Evolutionary conservation across 2,888 invertebrate species (phyloP), one percentile per base, ranked within the genome.

Genomic region (Sphecodes monilicornis): DNA sequence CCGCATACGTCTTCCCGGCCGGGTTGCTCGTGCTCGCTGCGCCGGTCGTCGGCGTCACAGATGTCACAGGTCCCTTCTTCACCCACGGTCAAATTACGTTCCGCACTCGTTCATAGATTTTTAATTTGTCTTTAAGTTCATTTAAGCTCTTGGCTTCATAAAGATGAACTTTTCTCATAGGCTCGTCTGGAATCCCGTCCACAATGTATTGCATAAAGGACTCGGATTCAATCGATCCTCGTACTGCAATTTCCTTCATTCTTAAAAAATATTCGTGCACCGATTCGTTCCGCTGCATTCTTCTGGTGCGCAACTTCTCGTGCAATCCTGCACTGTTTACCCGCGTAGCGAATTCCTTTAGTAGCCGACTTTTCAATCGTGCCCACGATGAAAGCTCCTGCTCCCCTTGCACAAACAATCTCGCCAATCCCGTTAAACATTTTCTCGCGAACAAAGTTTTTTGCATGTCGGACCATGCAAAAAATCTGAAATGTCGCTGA

Each of bases 321-420:
- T 79, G 74, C 13, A 79, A 22, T 13, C 74, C n/a, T 4, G 70
- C 70, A 46, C 80, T 75, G 18, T 70, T 69, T 22, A 80, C 18
- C 5, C 29, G 39, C 16, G 60, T 46, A 4, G 64, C 39, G 46
- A 75, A 80, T 26, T 80, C 69, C 3, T 75, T 11, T 22, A 69
- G n/a, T 4, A 70, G 22, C 0, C 29, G 64, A n/a, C 29, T 36
- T 60, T 70, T 80, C 13, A 80, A 18, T 11, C 26, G 60, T 3
- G 1, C 36, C 71, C 80, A 80, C 13, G 60, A 39, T 11, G 64
- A 50, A 50, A 80, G 36, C 3, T 16, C 64, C 5, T 50, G 46
- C 8, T 76, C 80, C 2, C 71, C 60, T 39, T 76, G 41, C 13
- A 70, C 39, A 16, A 80, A 76, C 4, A 80, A 50, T 39, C 41